These are phyloP conservation scores for Dasypogon diadema DNA, from an alignment of 2,888 invertebrate genomes.

Conservation along the genomic window DNA sequence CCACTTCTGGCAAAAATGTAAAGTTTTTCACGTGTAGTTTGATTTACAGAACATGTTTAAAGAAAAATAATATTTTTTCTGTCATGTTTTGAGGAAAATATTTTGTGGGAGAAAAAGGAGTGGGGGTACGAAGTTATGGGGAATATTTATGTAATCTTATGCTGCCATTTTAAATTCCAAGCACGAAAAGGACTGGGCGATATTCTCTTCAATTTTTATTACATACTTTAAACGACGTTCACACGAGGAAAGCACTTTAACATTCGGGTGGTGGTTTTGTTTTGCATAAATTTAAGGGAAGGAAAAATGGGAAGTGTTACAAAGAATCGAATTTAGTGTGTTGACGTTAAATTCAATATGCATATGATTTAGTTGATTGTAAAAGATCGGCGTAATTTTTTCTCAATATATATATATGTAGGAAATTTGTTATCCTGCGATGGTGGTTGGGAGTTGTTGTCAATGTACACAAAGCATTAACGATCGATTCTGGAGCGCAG, in stretches of 20 bases:
- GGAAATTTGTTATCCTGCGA: no score
- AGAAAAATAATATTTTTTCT: slow-evolving; percentile 7
- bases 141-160: not conserved
- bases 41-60: not conserved
- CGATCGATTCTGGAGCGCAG: no score
- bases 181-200: not conserved
- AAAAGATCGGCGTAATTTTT: no score
- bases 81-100: not conserved
- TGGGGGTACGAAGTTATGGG: not conserved
- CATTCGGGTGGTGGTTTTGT: not conserved
- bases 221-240: not conserved
- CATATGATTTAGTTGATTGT: no score
- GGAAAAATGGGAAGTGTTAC: no score
- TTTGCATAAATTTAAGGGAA: not conserved
- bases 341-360: no score
- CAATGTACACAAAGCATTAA: no score
- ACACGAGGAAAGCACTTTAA: not conserved
- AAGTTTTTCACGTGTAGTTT: slow-evolving; percentile 3
- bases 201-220: not conserved
- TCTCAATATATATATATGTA: no score
- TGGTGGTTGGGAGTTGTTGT: no score
- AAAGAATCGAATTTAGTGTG: no score
- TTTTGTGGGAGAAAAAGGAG: not conserved
- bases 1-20: not conserved
- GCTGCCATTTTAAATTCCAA: not conserved